Percentiles rank a stretch among this genome's conserved stretches.
phyloP scores from a whole-genome alignment of 1,140 invertebrate genomes.

The Drosophila watanabei region DNA sequence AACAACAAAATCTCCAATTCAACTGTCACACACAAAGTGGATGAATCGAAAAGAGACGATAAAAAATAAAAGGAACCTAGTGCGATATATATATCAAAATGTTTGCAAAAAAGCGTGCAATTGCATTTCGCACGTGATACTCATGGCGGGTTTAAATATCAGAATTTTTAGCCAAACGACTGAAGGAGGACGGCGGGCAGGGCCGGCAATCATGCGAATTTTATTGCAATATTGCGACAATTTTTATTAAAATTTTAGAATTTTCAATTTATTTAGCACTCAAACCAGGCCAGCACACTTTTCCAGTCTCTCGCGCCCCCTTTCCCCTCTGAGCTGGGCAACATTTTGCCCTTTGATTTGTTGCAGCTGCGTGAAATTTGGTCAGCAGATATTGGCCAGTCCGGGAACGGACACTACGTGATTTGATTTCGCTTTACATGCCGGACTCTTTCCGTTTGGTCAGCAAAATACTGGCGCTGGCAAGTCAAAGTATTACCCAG shows the following conservation, averaged over 20 bases:
- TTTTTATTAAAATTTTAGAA: conserved; percentile 83
- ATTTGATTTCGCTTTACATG: conserved; percentile 66
- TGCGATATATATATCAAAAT: conserved; percentile 41
- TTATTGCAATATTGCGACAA: conserved; percentile 81
- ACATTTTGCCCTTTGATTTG: conserved; percentile 73
- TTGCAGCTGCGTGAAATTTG: conserved; percentile 77
- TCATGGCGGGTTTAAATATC: conserved; percentile 46
- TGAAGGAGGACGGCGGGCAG: not conserved
- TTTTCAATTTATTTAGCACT: conserved; percentile 80
- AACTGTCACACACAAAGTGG: conserved; percentile 32
- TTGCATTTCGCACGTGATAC: conserved; percentile 67
- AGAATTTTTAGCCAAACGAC: conserved; percentile 2
- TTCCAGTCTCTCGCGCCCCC: not conserved
- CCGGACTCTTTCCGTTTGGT: conserved; percentile 31
- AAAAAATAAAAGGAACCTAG: conserved; percentile 10
- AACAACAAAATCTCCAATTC: conserved; percentile 46
- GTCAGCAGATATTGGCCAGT: conserved; percentile 70
- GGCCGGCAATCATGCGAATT: conserved; percentile 68
- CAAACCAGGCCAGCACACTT: conserved; percentile 19
- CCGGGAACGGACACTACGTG: conserved; percentile 62
- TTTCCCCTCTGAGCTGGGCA: not conserved
- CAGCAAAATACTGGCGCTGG: conserved; percentile 46
- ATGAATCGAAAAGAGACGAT: conserved; percentile 1
- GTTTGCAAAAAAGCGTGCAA: conserved; percentile 42
- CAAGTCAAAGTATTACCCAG: conserved; percentile 44